These are phyloP conservation scores for Calliopsis andreniformis DNA, from an alignment of 1,140 invertebrate genomes.

Conservation along the genomic window DNA sequence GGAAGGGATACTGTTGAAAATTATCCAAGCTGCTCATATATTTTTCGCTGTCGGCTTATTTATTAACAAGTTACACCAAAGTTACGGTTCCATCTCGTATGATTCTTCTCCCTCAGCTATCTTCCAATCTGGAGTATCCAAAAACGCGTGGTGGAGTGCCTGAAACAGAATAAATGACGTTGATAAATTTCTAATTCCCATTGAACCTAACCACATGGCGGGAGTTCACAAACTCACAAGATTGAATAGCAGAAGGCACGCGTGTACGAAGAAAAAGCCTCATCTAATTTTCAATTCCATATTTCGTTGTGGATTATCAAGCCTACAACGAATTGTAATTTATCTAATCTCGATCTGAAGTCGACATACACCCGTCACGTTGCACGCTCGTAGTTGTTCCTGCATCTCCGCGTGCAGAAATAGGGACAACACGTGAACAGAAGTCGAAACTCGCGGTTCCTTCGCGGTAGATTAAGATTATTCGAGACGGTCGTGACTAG, in stretches of 20 bases:
- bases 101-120: not conserved
- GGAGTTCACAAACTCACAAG: not conserved
- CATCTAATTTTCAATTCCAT: slow-evolving; percentile 46
- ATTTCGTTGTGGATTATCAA: slow-evolving; percentile 19
- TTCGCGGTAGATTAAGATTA: slow-evolving; percentile 43
- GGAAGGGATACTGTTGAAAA: not conserved
- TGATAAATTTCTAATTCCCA: not conserved
- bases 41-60: not conserved
- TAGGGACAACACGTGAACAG: not conserved
- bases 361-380: slow-evolving; percentile 10
- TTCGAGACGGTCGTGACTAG: slow-evolving; percentile 64
- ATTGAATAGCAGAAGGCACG: not conserved
- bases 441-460: slow-evolving; percentile 27
- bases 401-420: not conserved
- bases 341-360: slow-evolving; percentile 43
- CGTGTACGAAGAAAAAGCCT: not conserved
- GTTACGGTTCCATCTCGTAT: not conserved
- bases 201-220: not conserved
- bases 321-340: slow-evolving; percentile 5
- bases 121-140: not conserved
- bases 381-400: not conserved
- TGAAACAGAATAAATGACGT: slow-evolving; percentile 27
- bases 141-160: not conserved
- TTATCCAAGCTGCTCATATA: too few species aligned
- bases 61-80: slow-evolving; percentile 2